phyloP scores from a whole-genome alignment of 2,888 invertebrate species.

The Drosophila pseudotakahashii region DNA sequence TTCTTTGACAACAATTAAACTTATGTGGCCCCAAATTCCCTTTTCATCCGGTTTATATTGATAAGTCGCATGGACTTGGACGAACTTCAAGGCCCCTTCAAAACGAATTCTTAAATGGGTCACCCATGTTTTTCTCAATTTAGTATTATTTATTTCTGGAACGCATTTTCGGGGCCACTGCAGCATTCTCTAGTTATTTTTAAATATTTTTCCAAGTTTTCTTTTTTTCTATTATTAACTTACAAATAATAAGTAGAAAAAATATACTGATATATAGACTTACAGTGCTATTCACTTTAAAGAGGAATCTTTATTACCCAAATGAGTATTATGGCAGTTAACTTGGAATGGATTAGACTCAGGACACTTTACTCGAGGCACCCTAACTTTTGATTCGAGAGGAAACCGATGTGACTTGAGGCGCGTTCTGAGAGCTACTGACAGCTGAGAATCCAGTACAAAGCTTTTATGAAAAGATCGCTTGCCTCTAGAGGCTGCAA shows the following conservation, averaged over 20 bases:
- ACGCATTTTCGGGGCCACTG: slow-evolving; percentile 46
- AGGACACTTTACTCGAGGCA: neutral
- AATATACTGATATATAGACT: too few species aligned
- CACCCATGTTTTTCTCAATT: slow-evolving; percentile 42
- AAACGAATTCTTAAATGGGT: neutral
- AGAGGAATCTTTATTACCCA: neutral
- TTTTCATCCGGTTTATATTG: slow-evolving; percentile 61
- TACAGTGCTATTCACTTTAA: neutral
- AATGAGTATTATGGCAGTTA: neutral
- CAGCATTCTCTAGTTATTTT: slow-evolving; percentile 49
- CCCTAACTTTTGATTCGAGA: neutral
- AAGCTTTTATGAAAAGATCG: slow-evolving; percentile 61
- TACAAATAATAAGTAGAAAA: too few species aligned
- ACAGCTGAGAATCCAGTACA: slow-evolving; percentile 30
- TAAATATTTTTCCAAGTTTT: slow-evolving; percentile 12
- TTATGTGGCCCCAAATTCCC: slow-evolving; percentile 33
- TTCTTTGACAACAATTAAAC: slow-evolving; percentile 9
- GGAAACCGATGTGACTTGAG: slow-evolving; percentile 53
- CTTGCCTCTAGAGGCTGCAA: slow-evolving; percentile 4
- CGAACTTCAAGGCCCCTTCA: slow-evolving; percentile 1
- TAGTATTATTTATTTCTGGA: slow-evolving; percentile 63
- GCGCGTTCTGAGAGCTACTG: slow-evolving; percentile 71
- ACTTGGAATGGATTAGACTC: neutral
- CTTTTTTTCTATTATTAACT: too few species aligned
- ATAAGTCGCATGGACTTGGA: slow-evolving; percentile 42